phyloP scores from a whole-genome alignment of 2,113 vertebrate genomes.

The Ceuthmochares aereus region DNA sequence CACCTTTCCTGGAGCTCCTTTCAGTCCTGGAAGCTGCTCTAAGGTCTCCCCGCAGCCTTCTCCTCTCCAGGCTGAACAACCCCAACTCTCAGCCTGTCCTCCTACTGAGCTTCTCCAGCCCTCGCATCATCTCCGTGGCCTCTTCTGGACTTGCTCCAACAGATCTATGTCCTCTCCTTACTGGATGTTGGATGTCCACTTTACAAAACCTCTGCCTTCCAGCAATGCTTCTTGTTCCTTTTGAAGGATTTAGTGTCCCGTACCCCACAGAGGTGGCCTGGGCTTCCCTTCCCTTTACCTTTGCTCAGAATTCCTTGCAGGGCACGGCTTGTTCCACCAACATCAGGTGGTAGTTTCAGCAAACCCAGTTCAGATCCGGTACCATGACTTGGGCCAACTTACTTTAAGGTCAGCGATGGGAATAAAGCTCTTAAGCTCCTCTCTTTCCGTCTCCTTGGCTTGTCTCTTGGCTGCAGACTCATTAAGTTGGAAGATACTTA shows the following conservation, averaged over 20 bases:
- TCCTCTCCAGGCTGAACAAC: too few relatives aligned
- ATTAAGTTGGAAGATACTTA: not conserved
- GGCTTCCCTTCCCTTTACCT: fast-evolving
- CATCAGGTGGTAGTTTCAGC: not conserved
- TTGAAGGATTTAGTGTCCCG: fast-evolving
- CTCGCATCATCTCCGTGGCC: too few relatives aligned
- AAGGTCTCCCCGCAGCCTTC: too few relatives aligned
- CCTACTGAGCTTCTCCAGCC: too few relatives aligned
- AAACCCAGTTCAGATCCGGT: fast-evolving
- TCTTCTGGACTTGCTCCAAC: too few relatives aligned
- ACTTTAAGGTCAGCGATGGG: not conserved
- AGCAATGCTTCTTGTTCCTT: not conserved
- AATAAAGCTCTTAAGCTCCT: not conserved
- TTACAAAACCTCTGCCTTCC: not conserved
- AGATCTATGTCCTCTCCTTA: too few relatives aligned
- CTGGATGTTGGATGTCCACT: too few relatives aligned
- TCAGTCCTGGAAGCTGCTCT: too few relatives aligned
- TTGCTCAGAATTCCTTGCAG: fast-evolving
- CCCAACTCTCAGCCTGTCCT: too few relatives aligned
- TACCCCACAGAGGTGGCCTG: fast-evolving
- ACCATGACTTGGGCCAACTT: fast-evolving
- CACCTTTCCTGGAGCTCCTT: too few relatives aligned
- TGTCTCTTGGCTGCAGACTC: not conserved
- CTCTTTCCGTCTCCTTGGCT: not conserved
- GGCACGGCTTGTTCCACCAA: fast-evolving